These are phyloP conservation scores for Pelodiscus sinensis DNA, from an alignment of 2,113 vertebrate genomes.

Conservation along the genomic window DNA sequence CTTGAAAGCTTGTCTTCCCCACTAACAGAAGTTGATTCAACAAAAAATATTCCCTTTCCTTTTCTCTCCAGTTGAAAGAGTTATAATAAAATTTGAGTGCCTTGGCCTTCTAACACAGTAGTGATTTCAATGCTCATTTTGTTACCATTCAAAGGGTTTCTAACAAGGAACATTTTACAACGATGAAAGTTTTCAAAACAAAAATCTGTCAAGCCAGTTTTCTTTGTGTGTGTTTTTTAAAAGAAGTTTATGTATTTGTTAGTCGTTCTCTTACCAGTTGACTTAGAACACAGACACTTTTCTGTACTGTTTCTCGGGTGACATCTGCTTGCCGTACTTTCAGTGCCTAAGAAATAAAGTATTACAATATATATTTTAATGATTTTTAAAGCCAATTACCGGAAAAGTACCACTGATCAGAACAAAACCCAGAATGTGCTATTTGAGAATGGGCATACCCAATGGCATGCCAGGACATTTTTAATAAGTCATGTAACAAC, in stretches of 20 bases:
- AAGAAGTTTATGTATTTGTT: not conserved
- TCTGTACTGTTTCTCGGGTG: slow-evolving; percentile 98
- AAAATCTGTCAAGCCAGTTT: not conserved
- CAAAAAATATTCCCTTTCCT: not conserved
- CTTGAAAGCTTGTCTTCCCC: not conserved
- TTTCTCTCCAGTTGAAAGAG: not conserved
- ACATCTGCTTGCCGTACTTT: slow-evolving; percentile 97
- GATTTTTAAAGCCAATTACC: not conserved
- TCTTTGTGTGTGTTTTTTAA: not conserved
- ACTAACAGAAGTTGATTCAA: not conserved
- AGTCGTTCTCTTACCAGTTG: slow-evolving; percentile 91
- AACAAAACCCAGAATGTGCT: not conserved
- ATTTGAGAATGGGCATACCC: not conserved
- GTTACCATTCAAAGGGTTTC: not conserved
- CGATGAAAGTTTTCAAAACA: not conserved
- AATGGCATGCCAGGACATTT: not conserved
- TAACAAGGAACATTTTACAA: not conserved
- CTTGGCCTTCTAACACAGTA: not conserved
- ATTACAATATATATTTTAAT: not conserved
- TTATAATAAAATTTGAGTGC: not conserved
- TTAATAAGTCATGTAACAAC: not conserved
- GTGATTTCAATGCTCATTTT: not conserved
- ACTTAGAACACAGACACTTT: slow-evolving; percentile 98
- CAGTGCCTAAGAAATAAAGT: slow-evolving; percentile 82
- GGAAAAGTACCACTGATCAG: not conserved